Base-by-base conservation (phyloP, 2,113 vertebrate genomes). In the Pitta sordida region DNA sequence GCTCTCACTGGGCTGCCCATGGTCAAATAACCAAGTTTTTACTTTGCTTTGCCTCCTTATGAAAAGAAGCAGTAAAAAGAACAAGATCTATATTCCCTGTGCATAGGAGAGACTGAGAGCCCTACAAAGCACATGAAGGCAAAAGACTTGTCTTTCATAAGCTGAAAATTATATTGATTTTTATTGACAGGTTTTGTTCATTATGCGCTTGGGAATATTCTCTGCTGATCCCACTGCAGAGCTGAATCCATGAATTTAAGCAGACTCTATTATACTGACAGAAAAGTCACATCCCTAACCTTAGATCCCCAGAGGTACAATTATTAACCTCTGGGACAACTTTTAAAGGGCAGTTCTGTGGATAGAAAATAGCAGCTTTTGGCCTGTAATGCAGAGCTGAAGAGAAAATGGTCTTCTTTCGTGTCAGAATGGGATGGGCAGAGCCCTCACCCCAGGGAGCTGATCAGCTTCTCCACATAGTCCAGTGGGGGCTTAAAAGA, bases 241-340 rank as follows among this genome's bases (percentile, higher is more conserved):
- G 63, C 53, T 88, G 65, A 84, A 92, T 34, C 58, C 16, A 20
- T 63, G 56, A 81, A 91, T 93, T 92, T 86, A 63, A 63, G 71
- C 69, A 85, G 70, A 51, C n/a, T 94, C 32, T 65, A 39, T 82
- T 84, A 68, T 27, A 64, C n/a, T 2, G 55, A 64, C 83, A 93
- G 85, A 68, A 96, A 29, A 94, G 85, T 95, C 83, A 56, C 88
- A 71, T 74, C 48, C 70, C 73, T 89, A 84, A 83, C 74, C 77
- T 80, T 51, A 68, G 76, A 56, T 92, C 84, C 87, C 86, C 68
- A 81, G 76, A 78, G 73, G 52, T 41, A 73, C 76, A 76, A 79
- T 88, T 84, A 95, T 95, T 95, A 93, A 91, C 90, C 68, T 91
- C 43, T 1, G 6, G 39, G 53, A 93, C 84, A 88, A 90, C 55